These are phyloP conservation scores for Typhlichthys eigenmanni DNA, from an alignment of 2,797 vertebrate species.

Conservation along the genomic window DNA sequence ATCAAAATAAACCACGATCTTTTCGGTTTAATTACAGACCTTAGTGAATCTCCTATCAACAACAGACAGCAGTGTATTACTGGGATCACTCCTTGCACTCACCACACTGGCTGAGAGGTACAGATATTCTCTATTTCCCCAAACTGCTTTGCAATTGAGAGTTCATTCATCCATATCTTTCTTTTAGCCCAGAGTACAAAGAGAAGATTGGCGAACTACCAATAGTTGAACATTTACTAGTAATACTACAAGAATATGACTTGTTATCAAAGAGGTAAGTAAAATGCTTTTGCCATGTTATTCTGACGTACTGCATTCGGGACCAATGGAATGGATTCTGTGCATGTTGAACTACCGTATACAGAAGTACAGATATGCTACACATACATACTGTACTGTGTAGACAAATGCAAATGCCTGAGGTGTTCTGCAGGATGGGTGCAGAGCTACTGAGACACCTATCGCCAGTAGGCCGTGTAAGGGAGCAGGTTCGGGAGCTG, in stretches of 20 bases:
- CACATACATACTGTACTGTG: too few relatives aligned
- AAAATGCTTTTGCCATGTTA: not conserved
- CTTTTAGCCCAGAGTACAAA: constrained; percentile 79
- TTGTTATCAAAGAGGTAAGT: constrained; percentile 86
- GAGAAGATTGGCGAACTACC: constrained; percentile 83
- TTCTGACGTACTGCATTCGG: not conserved
- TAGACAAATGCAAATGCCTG: too few relatives aligned
- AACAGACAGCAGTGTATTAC: constrained; percentile 81
- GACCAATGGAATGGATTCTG: too few relatives aligned
- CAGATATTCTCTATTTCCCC: constrained; percentile 4
- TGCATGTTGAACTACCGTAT: too few relatives aligned
- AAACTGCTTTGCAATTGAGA: not conserved
- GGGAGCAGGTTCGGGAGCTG: constrained; percentile 84
- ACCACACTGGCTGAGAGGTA: constrained; percentile 87
- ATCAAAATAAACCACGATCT: not conserved
- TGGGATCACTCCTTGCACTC: constrained; percentile 85
- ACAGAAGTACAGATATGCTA: too few relatives aligned
- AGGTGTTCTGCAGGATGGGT: constrained; percentile 75
- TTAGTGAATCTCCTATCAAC: constrained; percentile 84
- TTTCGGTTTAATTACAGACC: constrained; percentile 71
- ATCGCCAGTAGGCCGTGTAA: constrained; percentile 78
- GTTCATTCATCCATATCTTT: constrained; percentile 7
- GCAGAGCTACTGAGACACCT: constrained; percentile 87
- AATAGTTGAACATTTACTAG: constrained; percentile 83
- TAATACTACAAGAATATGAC: constrained; percentile 88